Conservation (phyloP, 2,888 invertebrate genomes). For the Cryptocephalus primarius region DNA sequence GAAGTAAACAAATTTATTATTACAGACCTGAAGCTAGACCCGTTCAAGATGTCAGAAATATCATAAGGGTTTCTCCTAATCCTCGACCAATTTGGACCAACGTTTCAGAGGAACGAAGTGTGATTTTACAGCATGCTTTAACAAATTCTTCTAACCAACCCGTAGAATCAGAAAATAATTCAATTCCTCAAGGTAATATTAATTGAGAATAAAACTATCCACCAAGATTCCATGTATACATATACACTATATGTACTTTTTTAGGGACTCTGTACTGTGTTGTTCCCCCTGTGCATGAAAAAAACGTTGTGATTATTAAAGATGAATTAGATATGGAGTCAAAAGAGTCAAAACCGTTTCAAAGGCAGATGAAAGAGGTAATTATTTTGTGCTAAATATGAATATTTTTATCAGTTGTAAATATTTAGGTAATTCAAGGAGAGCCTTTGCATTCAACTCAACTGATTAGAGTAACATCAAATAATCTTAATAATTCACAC, state of each 20-base stretch:
- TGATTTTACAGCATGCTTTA: slow-evolving; percentile 32
- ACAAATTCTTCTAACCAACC: slow-evolving; percentile 24
- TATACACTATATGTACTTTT: no score
- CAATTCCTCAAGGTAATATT: slow-evolving; percentile 15
- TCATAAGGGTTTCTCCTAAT: slow-evolving; percentile 74
- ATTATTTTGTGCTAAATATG: neutral
- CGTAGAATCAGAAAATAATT: slow-evolving; percentile 20
- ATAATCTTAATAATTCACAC: slow-evolving; percentile 18
- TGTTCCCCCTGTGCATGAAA: slow-evolving; percentile 41
- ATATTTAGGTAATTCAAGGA: slow-evolving; percentile 27
- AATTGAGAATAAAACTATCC: neutral
- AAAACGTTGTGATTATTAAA: slow-evolving; percentile 55
- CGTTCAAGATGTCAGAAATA: slow-evolving; percentile 57
- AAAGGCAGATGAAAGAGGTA: slow-evolving; percentile 23
- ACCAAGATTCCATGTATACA: neutral
- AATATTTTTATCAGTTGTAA: neutral
- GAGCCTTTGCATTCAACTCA: slow-evolving; percentile 28
- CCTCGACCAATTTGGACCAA: slow-evolving; percentile 36
- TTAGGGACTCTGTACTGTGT: slow-evolving; percentile 32
- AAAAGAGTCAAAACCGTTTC: slow-evolving; percentile 26
- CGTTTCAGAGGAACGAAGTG: slow-evolving; percentile 35
- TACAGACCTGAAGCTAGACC: slow-evolving; percentile 63
- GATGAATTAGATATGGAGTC: slow-evolving; percentile 42
- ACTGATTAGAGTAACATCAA: slow-evolving; percentile 23
- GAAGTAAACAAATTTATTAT: no score